phyloP scores from a whole-genome alignment of 2,888 invertebrate genomes.

The Metellina segmentata region DNA sequence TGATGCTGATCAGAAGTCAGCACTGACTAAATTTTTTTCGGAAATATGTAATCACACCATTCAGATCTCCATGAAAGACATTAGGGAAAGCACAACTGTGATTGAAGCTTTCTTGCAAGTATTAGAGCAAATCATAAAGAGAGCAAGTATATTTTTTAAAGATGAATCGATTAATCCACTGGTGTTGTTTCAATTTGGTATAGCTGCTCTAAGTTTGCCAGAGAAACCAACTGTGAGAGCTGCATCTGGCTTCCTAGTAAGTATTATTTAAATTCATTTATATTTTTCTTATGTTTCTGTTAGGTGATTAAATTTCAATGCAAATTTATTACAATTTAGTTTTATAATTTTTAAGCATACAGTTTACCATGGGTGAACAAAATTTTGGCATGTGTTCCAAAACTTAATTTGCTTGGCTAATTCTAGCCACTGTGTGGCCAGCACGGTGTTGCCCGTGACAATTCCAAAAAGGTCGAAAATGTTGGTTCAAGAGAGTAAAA shows the following conservation, averaged over 20 bases:
- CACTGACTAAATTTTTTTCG: constrained; percentile 82
- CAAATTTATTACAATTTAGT: neutral
- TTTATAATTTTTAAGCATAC: neutral
- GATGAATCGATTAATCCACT: constrained; percentile 81
- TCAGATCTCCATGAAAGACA: constrained; percentile 77
- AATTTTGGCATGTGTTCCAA: too few relatives aligned
- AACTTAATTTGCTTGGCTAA: too few relatives aligned
- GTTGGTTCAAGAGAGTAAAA: too few relatives aligned
- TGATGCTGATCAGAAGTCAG: constrained; percentile 79
- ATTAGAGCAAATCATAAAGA: constrained; percentile 86
- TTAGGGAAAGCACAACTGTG: constrained; percentile 86
- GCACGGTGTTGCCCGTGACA: too few relatives aligned
- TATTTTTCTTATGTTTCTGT: neutral
- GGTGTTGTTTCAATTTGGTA: constrained; percentile 84
- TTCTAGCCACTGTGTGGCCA: too few relatives aligned
- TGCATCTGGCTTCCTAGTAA: constrained; percentile 84
- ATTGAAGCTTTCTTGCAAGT: constrained; percentile 87
- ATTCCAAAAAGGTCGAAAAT: too few relatives aligned
- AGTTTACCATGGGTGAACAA: too few relatives aligned
- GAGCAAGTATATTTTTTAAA: constrained; percentile 83
- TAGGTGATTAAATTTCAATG: neutral
- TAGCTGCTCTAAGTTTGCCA: constrained; percentile 84
- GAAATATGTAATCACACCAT: constrained; percentile 79
- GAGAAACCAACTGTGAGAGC: constrained; percentile 85
- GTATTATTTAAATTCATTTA: constrained; percentile 54